Evolutionary conservation across 2,888 invertebrate genomes (phyloP).

Genomic region (Alloplasta piceator): DNA sequence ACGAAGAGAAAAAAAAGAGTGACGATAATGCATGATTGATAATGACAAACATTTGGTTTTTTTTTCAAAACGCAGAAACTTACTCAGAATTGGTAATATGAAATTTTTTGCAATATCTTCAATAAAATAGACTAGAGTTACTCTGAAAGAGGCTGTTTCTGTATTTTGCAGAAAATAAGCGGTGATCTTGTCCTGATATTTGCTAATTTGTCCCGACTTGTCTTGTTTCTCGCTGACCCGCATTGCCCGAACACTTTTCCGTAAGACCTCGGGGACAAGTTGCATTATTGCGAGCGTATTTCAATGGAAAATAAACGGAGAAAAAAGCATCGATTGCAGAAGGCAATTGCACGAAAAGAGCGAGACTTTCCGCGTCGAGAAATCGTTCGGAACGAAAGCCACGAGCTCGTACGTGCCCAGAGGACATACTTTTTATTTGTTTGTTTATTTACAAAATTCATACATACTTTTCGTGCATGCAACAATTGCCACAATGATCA

Average conservation of each 20-base stretch:
- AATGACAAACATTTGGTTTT: too few species aligned
- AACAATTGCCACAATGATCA: not conserved
- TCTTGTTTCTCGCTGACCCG: not conserved
- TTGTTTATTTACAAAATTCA: not conserved
- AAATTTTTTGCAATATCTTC: too few species aligned
- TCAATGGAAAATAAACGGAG: conserved; percentile 11
- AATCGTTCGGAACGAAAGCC: conserved; percentile 70
- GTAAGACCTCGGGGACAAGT: conserved; percentile 2
- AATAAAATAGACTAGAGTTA: too few species aligned
- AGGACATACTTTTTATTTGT: conserved; percentile 9
- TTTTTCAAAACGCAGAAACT: too few species aligned
- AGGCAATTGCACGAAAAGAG: conserved; percentile 45
- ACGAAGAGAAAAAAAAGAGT: too few species aligned
- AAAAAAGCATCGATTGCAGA: conserved; percentile 56
- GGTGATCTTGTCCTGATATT: not conserved
- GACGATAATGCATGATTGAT: too few species aligned
- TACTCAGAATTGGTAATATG: too few species aligned
- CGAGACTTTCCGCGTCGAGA: conserved; percentile 64
- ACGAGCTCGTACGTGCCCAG: conserved; percentile 5
- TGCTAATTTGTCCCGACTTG: not conserved
- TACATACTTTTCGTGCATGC: not conserved
- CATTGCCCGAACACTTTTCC: not conserved
- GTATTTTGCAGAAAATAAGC: too few species aligned
- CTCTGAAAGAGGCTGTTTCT: too few species aligned
- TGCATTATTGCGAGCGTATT: conserved; percentile 39